A percentile compares a stretch with the other conserved stretches of the same genome.
Evolutionary conservation across 1,140 invertebrate species (phyloP).

Genomic region (Drosophila tristis): DNA sequence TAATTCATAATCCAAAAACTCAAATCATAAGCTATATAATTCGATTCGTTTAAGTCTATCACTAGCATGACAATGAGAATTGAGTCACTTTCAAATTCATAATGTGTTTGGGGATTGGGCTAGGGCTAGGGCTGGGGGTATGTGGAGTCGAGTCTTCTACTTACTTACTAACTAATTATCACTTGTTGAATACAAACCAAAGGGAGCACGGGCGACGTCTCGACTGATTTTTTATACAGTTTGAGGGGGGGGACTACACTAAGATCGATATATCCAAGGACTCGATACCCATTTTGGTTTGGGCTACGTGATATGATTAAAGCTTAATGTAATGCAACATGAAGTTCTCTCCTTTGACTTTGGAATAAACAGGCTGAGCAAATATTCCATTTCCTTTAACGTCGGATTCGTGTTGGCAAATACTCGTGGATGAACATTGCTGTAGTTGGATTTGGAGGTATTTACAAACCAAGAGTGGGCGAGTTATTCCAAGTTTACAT

Average conservation of each 20-base stretch:
- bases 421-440: slow-evolving; percentile 36
- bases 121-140: background rate
- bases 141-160: slow-evolving; percentile 39
- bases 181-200: slow-evolving; percentile 73
- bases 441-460: slow-evolving; percentile 18
- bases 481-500: slow-evolving; percentile 61
- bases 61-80: slow-evolving; percentile 76
- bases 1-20: slow-evolving; percentile 37
- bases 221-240: slow-evolving; percentile 55
- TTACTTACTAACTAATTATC: slow-evolving; percentile 77
- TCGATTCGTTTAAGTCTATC: slow-evolving; percentile 68
- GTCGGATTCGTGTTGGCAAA: slow-evolving; percentile 33
- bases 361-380: slow-evolving; percentile 76
- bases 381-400: slow-evolving; percentile 54
- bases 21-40: slow-evolving; percentile 65
- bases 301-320: slow-evolving; percentile 63
- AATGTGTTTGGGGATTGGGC: slow-evolving; percentile 12
- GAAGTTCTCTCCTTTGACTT: slow-evolving; percentile 47
- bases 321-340: slow-evolving; percentile 55
- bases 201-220: slow-evolving; percentile 28
- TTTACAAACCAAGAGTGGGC: slow-evolving; percentile 39
- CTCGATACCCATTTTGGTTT: slow-evolving; percentile 45
- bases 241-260: slow-evolving; percentile 36
- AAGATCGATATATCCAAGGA: slow-evolving; percentile 38
- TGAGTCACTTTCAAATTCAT: slow-evolving; percentile 50